phyloP scores from a whole-genome alignment of 2,113 vertebrate species.

The Poeciliopsis occidentalis region DNA sequence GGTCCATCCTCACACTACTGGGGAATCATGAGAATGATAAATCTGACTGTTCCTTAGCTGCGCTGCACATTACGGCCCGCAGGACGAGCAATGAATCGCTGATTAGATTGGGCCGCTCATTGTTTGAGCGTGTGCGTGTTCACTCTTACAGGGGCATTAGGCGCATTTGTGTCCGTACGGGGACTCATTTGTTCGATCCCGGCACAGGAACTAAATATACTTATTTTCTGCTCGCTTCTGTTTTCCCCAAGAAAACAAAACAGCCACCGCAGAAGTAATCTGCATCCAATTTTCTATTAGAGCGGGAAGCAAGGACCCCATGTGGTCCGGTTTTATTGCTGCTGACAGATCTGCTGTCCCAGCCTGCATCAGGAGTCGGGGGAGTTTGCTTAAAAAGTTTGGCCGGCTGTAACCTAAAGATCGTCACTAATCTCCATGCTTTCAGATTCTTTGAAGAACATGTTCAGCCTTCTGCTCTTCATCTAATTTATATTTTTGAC shows the following conservation, averaged over 20 bases:
- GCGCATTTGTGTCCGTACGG: slow-evolving; percentile 29
- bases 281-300: slow-evolving; percentile 3
- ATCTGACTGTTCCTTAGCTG: slow-evolving; percentile 54
- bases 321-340: slow-evolving; percentile 29
- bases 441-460: background rate
- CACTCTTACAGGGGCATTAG: slow-evolving; percentile 43
- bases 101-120: slow-evolving; percentile 48
- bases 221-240: slow-evolving; percentile 11
- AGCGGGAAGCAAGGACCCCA: slow-evolving; percentile 43
- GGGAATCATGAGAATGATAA: slow-evolving; percentile 62
- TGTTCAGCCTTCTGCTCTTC: background rate
- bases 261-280: slow-evolving; percentile 13
- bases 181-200: slow-evolving; percentile 37
- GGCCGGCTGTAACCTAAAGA: slow-evolving; percentile 32
- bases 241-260: slow-evolving; percentile 1
- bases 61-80: slow-evolving; percentile 43
- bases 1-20: slow-evolving; percentile 47
- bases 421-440: slow-evolving; percentile 20
- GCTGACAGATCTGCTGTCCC: slow-evolving; percentile 21
- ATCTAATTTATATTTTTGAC: background rate
- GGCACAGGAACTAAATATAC: slow-evolving; percentile 20
- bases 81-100: slow-evolving; percentile 48
- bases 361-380: background rate
- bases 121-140: slow-evolving; percentile 27
- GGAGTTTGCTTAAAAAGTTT: slow-evolving; percentile 28